Evolutionary conservation across 2,113 vertebrate genomes (phyloP).

Genomic region (Phalacrocorax aristotelis): DNA sequence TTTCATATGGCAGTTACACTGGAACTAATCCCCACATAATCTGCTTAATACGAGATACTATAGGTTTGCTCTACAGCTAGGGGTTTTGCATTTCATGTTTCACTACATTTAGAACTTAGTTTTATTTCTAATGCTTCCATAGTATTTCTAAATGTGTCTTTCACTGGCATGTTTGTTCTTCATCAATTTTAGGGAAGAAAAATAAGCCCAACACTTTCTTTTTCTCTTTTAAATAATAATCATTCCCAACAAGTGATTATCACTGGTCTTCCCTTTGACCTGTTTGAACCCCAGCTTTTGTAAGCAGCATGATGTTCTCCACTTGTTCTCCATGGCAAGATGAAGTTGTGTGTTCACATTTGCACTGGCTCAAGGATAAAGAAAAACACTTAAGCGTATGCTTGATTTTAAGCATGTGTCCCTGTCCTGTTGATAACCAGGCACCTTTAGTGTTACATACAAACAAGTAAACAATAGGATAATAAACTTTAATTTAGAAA

Average conservation of each 20-base stretch:
- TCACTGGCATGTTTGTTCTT: background rate
- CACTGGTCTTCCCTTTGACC: background rate
- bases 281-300: background rate
- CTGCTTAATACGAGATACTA: background rate
- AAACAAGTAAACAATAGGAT: background rate
- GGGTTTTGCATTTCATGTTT: conserved; percentile 22
- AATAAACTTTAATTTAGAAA: background rate
- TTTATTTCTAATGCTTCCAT: background rate
- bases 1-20: conserved; percentile 37
- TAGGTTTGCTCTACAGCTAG: background rate
- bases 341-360: background rate
- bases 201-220: background rate
- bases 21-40: conserved; percentile 58
- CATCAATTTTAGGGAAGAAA: background rate
- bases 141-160: background rate
- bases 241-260: background rate
- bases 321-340: background rate
- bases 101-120: background rate
- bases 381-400: background rate
- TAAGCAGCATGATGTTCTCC: background rate
- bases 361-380: background rate
- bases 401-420: background rate
- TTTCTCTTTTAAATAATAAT: background rate
- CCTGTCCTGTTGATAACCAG: background rate
- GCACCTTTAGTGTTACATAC: background rate